phyloP scores from a whole-genome alignment of 2,888 invertebrate genomes.

The Laothoe populi region DNA sequence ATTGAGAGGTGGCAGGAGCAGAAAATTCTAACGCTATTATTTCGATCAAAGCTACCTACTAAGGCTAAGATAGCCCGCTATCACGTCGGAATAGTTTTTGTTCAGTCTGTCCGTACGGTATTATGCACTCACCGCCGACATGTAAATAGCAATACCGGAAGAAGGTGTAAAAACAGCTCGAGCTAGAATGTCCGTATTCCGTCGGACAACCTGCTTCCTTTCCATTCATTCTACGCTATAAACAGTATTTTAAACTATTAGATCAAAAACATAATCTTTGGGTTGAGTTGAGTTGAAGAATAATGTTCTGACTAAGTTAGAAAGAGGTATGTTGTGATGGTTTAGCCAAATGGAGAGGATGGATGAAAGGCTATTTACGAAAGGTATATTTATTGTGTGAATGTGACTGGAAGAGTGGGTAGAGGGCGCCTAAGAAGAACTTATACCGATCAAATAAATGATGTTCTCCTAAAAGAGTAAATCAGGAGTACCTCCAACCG shows the following conservation, averaged over 20 bases:
- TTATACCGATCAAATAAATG: too few relatives aligned
- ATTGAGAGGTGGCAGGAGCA: too few relatives aligned
- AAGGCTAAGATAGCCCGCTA: neutral
- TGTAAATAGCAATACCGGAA: conserved; percentile 16
- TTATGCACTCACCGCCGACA: neutral
- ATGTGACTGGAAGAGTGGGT: too few relatives aligned
- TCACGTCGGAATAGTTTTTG: neutral
- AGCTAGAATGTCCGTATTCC: conserved; percentile 9
- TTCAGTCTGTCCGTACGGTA: neutral
- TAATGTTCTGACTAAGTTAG: too few relatives aligned
- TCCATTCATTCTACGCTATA: conserved; percentile 3
- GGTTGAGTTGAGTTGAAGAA: too few relatives aligned
- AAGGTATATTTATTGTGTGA: too few relatives aligned
- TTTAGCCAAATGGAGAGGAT: too few relatives aligned
- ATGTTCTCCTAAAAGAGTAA: too few relatives aligned
- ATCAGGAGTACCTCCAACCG: too few relatives aligned
- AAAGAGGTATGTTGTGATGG: too few relatives aligned
- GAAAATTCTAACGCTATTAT: neutral
- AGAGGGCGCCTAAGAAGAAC: too few relatives aligned
- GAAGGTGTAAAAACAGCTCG: conserved; percentile 12
- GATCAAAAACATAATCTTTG: conserved; percentile 11
- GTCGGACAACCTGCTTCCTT: conserved; percentile 5
- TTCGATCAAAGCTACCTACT: neutral
- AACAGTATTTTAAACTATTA: conserved; percentile 7
- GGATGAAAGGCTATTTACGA: too few relatives aligned